Percentiles rank a stretch among this genome's conserved stretches.
phyloP scores from a whole-genome alignment of 2,888 invertebrate species.

The Lordiphosa andalusiaca region DNA sequence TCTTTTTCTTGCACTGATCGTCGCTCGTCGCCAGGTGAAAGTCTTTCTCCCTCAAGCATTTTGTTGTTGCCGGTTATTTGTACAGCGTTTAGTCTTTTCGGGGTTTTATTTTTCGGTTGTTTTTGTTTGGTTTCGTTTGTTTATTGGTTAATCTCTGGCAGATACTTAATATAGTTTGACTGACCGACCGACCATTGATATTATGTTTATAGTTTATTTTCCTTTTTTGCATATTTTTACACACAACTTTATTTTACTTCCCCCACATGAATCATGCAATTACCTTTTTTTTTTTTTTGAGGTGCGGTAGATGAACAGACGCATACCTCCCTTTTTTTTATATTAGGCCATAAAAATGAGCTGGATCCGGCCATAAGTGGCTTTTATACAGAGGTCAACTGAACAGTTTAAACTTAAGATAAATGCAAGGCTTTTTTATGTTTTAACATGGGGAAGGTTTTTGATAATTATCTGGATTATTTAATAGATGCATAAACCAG shows the following conservation, averaged over 20 bases:
- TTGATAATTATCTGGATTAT: background rate
- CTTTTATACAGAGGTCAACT: conserved; percentile 20
- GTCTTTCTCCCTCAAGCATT: conserved; percentile 73
- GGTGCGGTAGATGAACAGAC: no score
- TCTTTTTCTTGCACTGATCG: conserved; percentile 29
- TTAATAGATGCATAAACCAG: no score
- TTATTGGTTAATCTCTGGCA: conserved; percentile 46
- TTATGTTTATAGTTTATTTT: background rate
- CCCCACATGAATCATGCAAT: no score
- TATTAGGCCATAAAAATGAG: conserved; percentile 20
- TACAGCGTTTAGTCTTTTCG: conserved; percentile 57
- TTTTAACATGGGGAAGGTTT: conserved; percentile 11
- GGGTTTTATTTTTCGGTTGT: conserved; percentile 56
- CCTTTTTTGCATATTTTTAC: no score
- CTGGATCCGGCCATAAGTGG: conserved; percentile 15
- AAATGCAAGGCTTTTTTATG: background rate
- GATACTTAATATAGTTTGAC: conserved; percentile 30
- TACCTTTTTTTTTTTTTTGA: no score
- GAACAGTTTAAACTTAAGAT: conserved; percentile 4
- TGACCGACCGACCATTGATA: conserved; percentile 20
- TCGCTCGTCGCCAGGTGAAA: conserved; percentile 67
- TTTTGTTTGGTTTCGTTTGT: conserved; percentile 35
- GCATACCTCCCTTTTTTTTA: background rate
- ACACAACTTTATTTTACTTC: no score
- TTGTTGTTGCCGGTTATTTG: conserved; percentile 50